A percentile compares a stretch with the other conserved stretches of the same genome.
Conservation (phyloP, 2,113 vertebrate genomes). For the Peromyscus maniculatus region DNA sequence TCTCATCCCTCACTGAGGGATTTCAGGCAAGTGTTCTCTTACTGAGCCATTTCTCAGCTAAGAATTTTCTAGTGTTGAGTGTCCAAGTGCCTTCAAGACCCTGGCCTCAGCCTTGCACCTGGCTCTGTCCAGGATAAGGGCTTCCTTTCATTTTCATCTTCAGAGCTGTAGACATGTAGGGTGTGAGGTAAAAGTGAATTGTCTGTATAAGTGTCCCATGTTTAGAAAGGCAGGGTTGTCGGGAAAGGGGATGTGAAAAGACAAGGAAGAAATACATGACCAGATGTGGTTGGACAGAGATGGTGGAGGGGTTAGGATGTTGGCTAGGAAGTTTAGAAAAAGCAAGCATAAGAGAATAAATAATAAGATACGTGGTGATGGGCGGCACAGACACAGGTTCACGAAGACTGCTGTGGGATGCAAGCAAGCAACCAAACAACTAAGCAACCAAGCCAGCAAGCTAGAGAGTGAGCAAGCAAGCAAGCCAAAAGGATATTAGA, state of each 20-base stretch:
- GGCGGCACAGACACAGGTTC: too few relatives aligned
- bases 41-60: background rate
- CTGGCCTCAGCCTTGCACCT: too few relatives aligned
- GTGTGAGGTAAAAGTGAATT: too few relatives aligned
- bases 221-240: background rate
- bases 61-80: background rate
- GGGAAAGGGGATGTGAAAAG: background rate
- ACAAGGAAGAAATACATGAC: background rate
- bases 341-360: background rate
- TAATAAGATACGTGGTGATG: background rate
- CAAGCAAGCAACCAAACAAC: background rate
- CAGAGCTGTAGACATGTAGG: background rate
- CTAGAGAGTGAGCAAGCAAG: too few relatives aligned
- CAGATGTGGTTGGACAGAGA: background rate
- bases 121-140: background rate
- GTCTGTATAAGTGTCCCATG: too few relatives aligned
- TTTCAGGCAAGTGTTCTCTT: background rate
- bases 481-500: too few relatives aligned
- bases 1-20: background rate
- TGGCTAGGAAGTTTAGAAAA: background rate
- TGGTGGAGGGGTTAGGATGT: background rate
- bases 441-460: too few relatives aligned
- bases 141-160: background rate
- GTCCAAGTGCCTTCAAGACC: background rate
- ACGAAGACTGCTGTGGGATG: background rate